Evolutionary conservation across 2,888 invertebrate species (phyloP), one percentile per base, ranked within the genome.

Genomic region (Mimumesa dahlbomi): DNA sequence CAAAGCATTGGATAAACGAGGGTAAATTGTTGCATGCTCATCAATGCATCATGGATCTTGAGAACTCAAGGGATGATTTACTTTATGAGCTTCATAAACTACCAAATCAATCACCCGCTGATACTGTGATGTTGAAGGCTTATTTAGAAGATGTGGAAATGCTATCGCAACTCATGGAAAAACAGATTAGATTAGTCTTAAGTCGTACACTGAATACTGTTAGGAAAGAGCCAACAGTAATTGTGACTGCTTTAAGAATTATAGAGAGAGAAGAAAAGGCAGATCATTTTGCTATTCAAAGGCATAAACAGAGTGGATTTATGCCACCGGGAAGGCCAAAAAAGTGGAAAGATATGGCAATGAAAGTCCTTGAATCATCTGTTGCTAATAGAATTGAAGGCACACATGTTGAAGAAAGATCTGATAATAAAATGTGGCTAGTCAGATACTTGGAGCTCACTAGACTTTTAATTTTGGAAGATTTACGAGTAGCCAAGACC

Each of bases 211-310:
- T 99, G 46, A 97, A 98, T 85, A 98, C 97, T 1, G 98, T 98
- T 0, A 92, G 98, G 18, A 97, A 98, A 88, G 97, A 98, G 85
- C 97, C 97, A 0, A 97, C 97, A 0, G 94, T 97, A 6, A 96
- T 99, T 79, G 99, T 99, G 0, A 98, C 98, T 5, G 98, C 97
- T 0, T 89, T 99, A 34, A 92, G 99, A 76, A 98, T 99, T 58
- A 97, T 99, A 82, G 99, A 99, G 89, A 91, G 99, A 57, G 99
- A 99, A 89, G 98, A 99, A 86, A 96, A 96, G 90, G 94, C 96
- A 29, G 99, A 99, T 91, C 93, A 94, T 81, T 95, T 96, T 90
- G 96, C 97, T 7, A 84, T 95, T 73, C 94, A 95, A 88, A 93
- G 95, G 87, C 93, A 94, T 81, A 93, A 93, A 73, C 94, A 94